Evolutionary conservation across 2,797 vertebrate genomes (phyloP).

Genomic region (Tangara arthus): DNA sequence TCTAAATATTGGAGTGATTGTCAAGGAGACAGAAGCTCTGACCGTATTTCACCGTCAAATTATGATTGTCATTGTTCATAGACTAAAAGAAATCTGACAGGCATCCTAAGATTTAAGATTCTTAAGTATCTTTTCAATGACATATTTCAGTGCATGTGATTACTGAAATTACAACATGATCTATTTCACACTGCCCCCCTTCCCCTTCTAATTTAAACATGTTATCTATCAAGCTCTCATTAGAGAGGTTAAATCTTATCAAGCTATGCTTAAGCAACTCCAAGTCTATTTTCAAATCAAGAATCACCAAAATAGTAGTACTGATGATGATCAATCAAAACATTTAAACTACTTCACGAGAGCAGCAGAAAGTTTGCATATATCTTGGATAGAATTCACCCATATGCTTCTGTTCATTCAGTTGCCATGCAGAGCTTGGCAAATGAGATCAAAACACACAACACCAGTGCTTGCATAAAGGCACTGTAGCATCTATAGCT

Average conservation of each 20-base stretch:
- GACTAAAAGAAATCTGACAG: conserved; percentile 63
- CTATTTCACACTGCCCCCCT: not conserved
- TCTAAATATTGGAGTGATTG: conserved; percentile 60
- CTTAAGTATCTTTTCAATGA: conserved; percentile 41
- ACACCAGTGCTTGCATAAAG: not conserved
- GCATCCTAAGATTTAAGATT: conserved; percentile 49
- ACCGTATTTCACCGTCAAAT: conserved; percentile 41
- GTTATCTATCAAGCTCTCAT: conserved; percentile 23
- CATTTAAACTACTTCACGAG: not conserved
- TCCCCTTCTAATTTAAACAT: conserved; percentile 8
- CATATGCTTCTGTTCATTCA: not conserved
- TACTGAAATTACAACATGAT: conserved; percentile 43
- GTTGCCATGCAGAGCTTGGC: not conserved
- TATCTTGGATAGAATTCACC: not conserved
- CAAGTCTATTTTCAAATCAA: not conserved
- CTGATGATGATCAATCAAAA: not conserved
- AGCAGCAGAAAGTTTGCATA: not conserved
- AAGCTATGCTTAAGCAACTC: not conserved
- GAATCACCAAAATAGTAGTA: not conserved
- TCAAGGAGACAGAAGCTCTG: conserved; percentile 56
- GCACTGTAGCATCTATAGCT: not conserved
- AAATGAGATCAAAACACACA: not conserved
- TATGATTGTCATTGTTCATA: conserved; percentile 52
- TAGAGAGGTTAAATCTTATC: conserved; percentile 11
- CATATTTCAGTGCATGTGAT: conserved; percentile 48